These are phyloP conservation scores for Ranitomeya variabilis DNA, from an alignment of 2,113 vertebrate genomes.

Conservation along the genomic window DNA sequence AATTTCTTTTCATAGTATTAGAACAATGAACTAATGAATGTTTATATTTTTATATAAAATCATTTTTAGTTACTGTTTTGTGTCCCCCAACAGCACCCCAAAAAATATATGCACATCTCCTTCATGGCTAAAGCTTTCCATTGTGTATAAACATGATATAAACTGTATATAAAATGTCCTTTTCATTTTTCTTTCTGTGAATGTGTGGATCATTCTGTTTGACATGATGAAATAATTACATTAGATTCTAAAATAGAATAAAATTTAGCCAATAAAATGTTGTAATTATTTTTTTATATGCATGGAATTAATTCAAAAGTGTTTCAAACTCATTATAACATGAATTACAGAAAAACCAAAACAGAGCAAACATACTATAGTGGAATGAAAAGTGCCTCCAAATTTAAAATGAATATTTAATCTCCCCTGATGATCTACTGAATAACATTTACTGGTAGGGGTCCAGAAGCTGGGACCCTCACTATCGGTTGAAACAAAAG, in stretches of 20 bases:
- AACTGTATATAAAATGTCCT: too few species aligned
- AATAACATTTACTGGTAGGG: too few species aligned
- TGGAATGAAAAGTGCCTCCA: too few species aligned
- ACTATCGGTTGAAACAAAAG: too few species aligned
- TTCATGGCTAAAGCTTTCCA: background rate
- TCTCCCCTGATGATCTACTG: too few species aligned
- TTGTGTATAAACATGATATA: background rate
- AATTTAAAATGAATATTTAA: too few species aligned
- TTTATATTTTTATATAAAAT: background rate
- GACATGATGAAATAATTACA: background rate
- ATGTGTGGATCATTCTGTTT: background rate
- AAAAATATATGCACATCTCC: background rate
- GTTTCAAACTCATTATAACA: too few species aligned
- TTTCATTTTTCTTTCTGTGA: background rate
- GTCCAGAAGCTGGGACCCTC: too few species aligned
- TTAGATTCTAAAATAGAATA: background rate
- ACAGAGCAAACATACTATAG: too few species aligned
- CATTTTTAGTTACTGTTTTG: background rate
- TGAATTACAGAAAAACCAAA: too few species aligned
- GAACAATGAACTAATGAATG: background rate
- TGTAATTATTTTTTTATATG: too few species aligned
- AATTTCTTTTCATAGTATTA: background rate
- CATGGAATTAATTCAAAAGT: too few species aligned
- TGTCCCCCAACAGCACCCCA: background rate
- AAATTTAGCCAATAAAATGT: background rate